phyloP scores from a whole-genome alignment of 2,113 vertebrate genomes.

The Sitta europaea region DNA sequence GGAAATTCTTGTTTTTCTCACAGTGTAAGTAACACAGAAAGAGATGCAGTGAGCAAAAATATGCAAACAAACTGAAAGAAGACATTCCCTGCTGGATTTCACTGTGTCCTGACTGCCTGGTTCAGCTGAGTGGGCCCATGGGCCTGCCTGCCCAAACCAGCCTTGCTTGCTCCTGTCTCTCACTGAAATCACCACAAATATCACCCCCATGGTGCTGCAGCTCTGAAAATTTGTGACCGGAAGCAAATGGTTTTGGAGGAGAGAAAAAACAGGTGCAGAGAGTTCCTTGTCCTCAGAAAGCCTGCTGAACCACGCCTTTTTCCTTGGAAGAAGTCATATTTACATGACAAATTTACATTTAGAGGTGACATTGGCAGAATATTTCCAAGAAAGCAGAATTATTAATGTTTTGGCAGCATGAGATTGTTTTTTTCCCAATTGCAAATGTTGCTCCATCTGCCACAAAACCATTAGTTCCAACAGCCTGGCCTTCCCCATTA shows the following conservation, averaged over 20 bases:
- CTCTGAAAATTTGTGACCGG: not conserved
- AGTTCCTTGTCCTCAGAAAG: not conserved
- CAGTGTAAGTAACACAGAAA: not conserved
- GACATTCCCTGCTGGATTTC: not conserved
- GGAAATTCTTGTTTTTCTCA: not conserved
- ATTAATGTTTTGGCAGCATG: constrained; percentile 22
- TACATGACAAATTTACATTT: not conserved
- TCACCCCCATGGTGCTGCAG: not conserved
- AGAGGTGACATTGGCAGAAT: not conserved
- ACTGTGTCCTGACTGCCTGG: not conserved
- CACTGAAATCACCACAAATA: accelerated
- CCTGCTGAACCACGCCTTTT: not conserved
- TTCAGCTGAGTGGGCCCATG: accelerated
- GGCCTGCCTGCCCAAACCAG: not conserved
- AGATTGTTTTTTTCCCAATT: not conserved
- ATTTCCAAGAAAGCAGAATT: not conserved
- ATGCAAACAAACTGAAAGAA: not conserved
- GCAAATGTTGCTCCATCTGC: constrained; percentile 45
- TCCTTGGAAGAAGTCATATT: constrained; percentile 7
- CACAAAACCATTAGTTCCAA: constrained; percentile 1
- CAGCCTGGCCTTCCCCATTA: not conserved
- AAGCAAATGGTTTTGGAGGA: not conserved
- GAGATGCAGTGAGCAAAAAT: not conserved
- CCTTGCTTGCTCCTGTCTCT: not conserved
- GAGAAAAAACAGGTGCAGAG: not conserved